Percentiles rank a stretch among this genome's conserved stretches.
Conservation (phyloP, 2,797 vertebrate species). For the Hoplostethus atlanticus region DNA sequence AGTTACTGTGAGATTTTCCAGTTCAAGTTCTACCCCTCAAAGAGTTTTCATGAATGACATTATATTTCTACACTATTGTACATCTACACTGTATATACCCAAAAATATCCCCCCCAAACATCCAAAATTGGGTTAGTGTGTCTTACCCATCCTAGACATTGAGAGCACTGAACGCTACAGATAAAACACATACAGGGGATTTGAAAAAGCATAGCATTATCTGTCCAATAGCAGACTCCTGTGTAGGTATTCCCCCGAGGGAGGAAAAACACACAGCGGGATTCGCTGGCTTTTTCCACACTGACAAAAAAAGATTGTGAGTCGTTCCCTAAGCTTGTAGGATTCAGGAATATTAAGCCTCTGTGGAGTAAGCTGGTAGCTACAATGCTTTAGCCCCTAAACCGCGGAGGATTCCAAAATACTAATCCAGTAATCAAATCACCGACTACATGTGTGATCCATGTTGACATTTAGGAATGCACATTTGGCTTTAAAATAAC, state of each 20-base stretch:
- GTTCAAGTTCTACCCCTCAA: neutral
- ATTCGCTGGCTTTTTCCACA: slow-evolving; percentile 54
- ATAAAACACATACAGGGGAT: slow-evolving; percentile 64
- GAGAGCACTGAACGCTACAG: slow-evolving; percentile 45
- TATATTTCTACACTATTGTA: neutral
- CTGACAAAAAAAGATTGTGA: slow-evolving; percentile 57
- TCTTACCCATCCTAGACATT: slow-evolving; percentile 38
- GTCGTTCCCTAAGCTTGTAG: slow-evolving; percentile 70
- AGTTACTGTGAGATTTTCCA: too few species aligned
- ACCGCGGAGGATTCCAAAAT: slow-evolving; percentile 49
- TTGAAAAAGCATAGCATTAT: slow-evolving; percentile 69
- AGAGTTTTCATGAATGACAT: neutral
- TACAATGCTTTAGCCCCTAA: slow-evolving; percentile 46
- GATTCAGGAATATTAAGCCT: slow-evolving; percentile 74
- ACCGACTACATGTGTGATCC: slow-evolving; percentile 56
- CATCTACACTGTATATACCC: too few species aligned
- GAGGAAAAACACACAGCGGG: slow-evolving; percentile 57
- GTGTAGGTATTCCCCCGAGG: slow-evolving; percentile 51
- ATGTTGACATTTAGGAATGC: slow-evolving; percentile 72
- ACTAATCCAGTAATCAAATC: slow-evolving; percentile 75
- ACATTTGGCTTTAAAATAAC: slow-evolving; percentile 70
- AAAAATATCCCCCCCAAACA: neutral
- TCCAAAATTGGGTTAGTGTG: slow-evolving; percentile 8
- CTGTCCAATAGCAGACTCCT: slow-evolving; percentile 64
- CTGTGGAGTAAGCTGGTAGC: slow-evolving; percentile 59